These are phyloP conservation scores for Saccostrea echinata DNA, from an alignment of 1,140 invertebrate species.

Conservation along the genomic window DNA sequence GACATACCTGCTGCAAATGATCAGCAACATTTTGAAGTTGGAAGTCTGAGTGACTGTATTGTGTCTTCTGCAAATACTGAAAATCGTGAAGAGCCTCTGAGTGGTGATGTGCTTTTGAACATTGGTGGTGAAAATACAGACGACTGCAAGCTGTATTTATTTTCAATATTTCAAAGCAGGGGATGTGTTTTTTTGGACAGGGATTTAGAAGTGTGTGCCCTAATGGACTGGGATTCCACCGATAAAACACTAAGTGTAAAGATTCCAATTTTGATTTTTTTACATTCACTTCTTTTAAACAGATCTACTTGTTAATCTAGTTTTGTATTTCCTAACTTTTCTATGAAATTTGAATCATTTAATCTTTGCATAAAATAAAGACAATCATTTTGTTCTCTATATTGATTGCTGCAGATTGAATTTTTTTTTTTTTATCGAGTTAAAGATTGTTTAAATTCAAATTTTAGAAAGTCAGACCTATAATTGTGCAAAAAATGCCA, in stretches of 20 bases:
- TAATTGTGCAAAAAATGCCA: conserved; percentile 13
- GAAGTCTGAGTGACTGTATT: too few relatives aligned
- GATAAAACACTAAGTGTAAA: conserved; percentile 2
- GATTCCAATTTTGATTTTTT: neutral
- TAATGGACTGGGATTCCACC: neutral
- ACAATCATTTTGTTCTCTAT: conserved; percentile 4
- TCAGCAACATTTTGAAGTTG: neutral
- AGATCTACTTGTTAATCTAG: neutral
- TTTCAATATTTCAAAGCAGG: neutral
- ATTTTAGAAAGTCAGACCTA: neutral
- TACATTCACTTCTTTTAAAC: neutral
- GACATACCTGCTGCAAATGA: neutral
- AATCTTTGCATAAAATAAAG: neutral
- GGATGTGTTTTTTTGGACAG: neutral
- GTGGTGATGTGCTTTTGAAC: neutral
- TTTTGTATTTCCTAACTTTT: conserved; percentile 3
- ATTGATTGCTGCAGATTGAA: conserved; percentile 11
- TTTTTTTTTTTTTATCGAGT: neutral
- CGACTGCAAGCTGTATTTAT: neutral
- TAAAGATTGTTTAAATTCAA: neutral
- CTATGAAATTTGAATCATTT: neutral
- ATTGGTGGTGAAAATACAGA: neutral
- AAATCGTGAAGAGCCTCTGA: neutral
- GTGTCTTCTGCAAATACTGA: too few relatives aligned
- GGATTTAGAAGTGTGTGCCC: neutral